phyloP scores from a whole-genome alignment of 1,140 invertebrate species.

The Nilaparvata lugens region DNA sequence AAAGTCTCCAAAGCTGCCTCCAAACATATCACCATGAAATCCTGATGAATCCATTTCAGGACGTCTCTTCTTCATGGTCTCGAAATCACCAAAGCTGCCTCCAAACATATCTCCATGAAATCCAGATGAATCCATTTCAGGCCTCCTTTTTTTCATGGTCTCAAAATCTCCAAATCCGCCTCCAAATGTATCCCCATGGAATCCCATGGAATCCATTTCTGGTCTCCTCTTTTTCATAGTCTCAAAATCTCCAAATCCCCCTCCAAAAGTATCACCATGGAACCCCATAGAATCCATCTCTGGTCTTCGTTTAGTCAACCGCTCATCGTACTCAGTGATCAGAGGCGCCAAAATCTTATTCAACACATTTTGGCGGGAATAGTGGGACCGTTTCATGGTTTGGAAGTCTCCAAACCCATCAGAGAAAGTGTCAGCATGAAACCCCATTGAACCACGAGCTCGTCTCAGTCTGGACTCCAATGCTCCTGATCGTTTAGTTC shows the following conservation, averaged over 20 bases:
- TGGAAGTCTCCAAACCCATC: constrained; percentile 30
- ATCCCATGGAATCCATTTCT: constrained; percentile 29
- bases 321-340: constrained; percentile 28
- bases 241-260: constrained; percentile 36
- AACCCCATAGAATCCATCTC: constrained; percentile 30
- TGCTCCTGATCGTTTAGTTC: not conserved
- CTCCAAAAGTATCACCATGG: constrained; percentile 33
- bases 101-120: constrained; percentile 28
- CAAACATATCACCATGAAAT: constrained; percentile 31
- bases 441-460: constrained; percentile 27
- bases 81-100: constrained; percentile 32
- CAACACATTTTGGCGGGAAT: constrained; percentile 22
- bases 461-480: constrained; percentile 26
- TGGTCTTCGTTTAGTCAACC: constrained; percentile 33
- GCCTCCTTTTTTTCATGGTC: constrained; percentile 32
- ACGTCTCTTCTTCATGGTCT: constrained; percentile 32
- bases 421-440: constrained; percentile 33
- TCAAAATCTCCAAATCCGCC: constrained; percentile 36
- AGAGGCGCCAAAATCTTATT: not conserved
- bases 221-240: constrained; percentile 34
- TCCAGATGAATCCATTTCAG: constrained; percentile 24
- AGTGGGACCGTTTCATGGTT: constrained; percentile 31
- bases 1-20: constrained; percentile 40
- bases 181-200: constrained; percentile 33
- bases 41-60: constrained; percentile 22